phyloP scores from a whole-genome alignment of 2,797 vertebrate species.

The Myotis planiceps region DNA sequence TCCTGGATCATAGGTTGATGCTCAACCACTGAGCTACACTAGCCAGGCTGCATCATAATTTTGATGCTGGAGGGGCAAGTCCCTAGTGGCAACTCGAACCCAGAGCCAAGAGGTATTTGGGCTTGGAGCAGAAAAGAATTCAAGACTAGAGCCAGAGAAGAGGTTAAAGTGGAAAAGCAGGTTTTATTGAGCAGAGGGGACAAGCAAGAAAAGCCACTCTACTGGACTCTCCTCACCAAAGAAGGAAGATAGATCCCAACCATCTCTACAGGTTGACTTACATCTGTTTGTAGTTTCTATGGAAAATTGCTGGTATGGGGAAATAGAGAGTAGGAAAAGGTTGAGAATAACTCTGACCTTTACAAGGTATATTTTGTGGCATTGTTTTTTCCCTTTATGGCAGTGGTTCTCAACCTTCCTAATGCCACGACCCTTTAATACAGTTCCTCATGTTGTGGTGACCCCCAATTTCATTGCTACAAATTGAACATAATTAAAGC shows the following conservation, averaged over 20 bases:
- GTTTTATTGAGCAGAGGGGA: not conserved
- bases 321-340: not conserved
- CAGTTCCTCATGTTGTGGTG: too few species aligned
- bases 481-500: too few species aligned
- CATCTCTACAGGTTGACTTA: not conserved
- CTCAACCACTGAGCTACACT: too few species aligned
- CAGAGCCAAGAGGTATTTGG: not conserved
- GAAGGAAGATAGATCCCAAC: not conserved
- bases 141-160: not conserved
- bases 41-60: not conserved
- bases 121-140: not conserved
- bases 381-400: not conserved
- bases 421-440: too few species aligned
- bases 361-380: not conserved
- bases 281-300: not conserved
- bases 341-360: not conserved
- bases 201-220: not conserved
- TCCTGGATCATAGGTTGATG: too few species aligned
- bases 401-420: too few species aligned
- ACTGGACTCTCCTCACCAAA: not conserved
- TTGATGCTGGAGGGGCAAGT: not conserved
- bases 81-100: not conserved
- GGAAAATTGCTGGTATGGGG: not conserved
- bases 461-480: too few species aligned
- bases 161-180: not conserved